Base-by-base conservation (phyloP, 1,140 invertebrate genomes). In the Zaprionus ghesquierei region DNA sequence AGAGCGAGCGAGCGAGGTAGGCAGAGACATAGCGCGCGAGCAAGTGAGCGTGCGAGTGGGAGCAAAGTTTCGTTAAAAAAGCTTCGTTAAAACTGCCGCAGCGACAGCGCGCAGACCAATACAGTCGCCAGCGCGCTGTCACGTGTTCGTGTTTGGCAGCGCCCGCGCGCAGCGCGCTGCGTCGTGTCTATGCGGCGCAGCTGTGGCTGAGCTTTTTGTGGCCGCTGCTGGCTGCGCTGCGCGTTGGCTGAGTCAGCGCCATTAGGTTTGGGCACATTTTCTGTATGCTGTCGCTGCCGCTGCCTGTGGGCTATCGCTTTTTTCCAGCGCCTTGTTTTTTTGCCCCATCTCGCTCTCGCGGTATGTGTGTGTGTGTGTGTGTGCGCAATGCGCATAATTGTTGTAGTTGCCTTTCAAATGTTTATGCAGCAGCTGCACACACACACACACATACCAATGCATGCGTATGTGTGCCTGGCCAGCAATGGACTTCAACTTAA, bases 191-290 rank as follows among this genome's bases (percentile, higher is more conserved):
- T 58, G 63, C 35, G 41, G 69, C 20, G 69, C 50, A 61, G 65
- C 55, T 60, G 55, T 58, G 35, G 50, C 49, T 25, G 58, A 74
- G 71, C 71, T 74, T 69, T 74, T 74, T 72, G 62, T 72, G 4
- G 69, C 62, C 55, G 53, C 51, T 44, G 60, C 20, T 5, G 5
- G 1, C 44, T 50, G 23, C 68, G 31, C 53, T 64, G 56, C 49
- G 55, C 76, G 33, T 25, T 27, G 44, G 55, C 51, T 62, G 75
- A 87, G 66, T 86, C 81, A 86, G 82, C 82, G 62, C 79, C 81
- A 82, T 87, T 86, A 86, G 81, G 81, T 87, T 85, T 75, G 81
- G 60, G 68, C 74, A 81, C 69, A 71, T 85, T 80, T 85, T 84
- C 35, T 84, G 77, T 84, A 85, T 84, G 78, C 77, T 56, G 72